phyloP scores from a whole-genome alignment of 2,888 invertebrate genomes.

The Ferdinandea cuprea region DNA sequence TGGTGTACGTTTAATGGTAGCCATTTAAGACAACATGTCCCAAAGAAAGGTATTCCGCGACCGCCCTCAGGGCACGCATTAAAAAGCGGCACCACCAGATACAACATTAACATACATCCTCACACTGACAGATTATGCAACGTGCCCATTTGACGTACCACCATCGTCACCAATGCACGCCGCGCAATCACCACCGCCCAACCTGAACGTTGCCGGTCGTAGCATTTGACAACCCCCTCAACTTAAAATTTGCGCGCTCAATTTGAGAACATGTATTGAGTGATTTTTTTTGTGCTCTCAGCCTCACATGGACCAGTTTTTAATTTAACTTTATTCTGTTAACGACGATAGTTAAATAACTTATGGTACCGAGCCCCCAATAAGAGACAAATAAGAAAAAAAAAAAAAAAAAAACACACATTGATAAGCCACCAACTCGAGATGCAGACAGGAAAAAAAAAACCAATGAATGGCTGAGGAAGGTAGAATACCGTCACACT shows the following conservation, averaged over 20 bases:
- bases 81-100: slow-evolving; percentile 17
- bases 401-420: slow-evolving; percentile 14
- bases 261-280: slow-evolving; percentile 59
- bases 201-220: slow-evolving; percentile 56
- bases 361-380: slow-evolving; percentile 46
- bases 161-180: slow-evolving; percentile 40
- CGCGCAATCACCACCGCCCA: slow-evolving; percentile 38
- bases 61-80: slow-evolving; percentile 52
- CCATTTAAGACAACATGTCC: slow-evolving; percentile 51
- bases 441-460: slow-evolving; percentile 59
- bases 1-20: slow-evolving; percentile 19
- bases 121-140: slow-evolving; percentile 46
- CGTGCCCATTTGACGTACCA: slow-evolving; percentile 66
- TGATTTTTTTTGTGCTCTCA: slow-evolving; percentile 30
- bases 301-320: slow-evolving; percentile 72
- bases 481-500: slow-evolving; percentile 62
- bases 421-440: slow-evolving; percentile 61
- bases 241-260: slow-evolving; percentile 40
- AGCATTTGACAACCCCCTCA: slow-evolving; percentile 67
- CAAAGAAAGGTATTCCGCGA: slow-evolving; percentile 49
- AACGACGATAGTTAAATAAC: slow-evolving; percentile 62
- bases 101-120: slow-evolving; percentile 9
- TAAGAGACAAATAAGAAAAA: slow-evolving; percentile 38
- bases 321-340: slow-evolving; percentile 47
- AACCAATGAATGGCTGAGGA: slow-evolving; percentile 28